phyloP scores from a whole-genome alignment of 1,140 invertebrate genomes.

The Ladona fulva region DNA sequence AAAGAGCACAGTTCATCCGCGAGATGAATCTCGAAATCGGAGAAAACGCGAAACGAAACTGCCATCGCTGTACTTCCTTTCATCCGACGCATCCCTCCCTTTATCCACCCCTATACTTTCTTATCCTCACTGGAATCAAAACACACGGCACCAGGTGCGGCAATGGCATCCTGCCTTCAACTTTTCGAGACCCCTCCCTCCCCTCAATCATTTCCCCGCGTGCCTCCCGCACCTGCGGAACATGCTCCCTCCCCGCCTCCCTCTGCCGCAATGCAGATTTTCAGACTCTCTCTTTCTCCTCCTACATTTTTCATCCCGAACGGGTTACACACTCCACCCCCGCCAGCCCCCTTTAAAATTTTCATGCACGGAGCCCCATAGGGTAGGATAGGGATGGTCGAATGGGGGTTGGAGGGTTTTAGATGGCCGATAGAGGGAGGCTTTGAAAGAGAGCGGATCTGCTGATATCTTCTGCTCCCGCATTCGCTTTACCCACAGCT shows the following conservation, averaged over 20 bases:
- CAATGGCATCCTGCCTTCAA: background rate
- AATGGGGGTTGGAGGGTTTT: background rate
- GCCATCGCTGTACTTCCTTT: too few species aligned
- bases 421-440: background rate
- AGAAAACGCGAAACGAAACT: too few species aligned
- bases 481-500: too few species aligned
- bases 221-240: background rate
- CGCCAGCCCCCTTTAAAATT: background rate
- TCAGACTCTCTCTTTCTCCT: background rate
- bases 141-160: background rate
- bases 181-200: background rate
- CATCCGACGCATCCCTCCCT: background rate
- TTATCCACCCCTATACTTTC: background rate
- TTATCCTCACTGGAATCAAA: background rate
- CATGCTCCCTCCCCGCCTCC: background rate
- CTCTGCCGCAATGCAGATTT: slow-evolving; percentile 3
- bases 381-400: background rate
- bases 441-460: background rate
- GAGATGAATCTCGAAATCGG: too few species aligned
- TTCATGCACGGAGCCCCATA: background rate
- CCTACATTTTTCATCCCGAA: slow-evolving; percentile 9
- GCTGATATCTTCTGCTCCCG: too few species aligned
- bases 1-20: too few species aligned
- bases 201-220: background rate
- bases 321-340: background rate